Evolutionary conservation across 2,888 invertebrate species (phyloP), one percentile per base, ranked within the genome.

Genomic region (Phragmatobia fuliginosa): DNA sequence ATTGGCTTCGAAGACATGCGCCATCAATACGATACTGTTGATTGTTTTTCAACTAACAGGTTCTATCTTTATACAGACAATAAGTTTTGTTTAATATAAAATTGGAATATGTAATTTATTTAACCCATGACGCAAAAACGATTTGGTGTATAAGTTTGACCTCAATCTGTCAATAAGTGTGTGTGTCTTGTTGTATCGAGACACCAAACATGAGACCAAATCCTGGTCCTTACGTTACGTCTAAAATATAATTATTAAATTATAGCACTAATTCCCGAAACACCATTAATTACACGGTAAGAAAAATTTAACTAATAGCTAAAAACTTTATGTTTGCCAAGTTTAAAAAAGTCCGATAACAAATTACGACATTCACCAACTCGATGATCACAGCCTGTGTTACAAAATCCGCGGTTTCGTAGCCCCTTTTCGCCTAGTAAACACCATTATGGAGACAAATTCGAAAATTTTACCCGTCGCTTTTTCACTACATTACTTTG

Each of bases 401-500:
- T 58, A 62, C 49, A 31, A 28, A 58, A 32, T 66, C 32, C 38
- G 58, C 45, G 62, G 68, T 64, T 56, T 31, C 2, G 45, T 60
- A 45, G 33, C 62, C 32, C 16, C 36, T 58, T 36, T 65, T 67
- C 62, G 61, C 62, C 25, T 60, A 62, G 60, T 66, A 60, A 63
- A 59, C 68, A 36, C 73, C 62, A 74, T 72, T 73, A 74, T 58
- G 21, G 62, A 70, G 79, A 78, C 72, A 70, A 78, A 80, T 81
- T 72, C 70, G 73, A 68, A 77, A 80, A 71, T 75, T 72, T 69
- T 67, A 32, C 41, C 69, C 66, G 68, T 49, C 73, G 72, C 63
- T 72, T 77, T 79, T 79, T 77, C 77, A 73, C 73, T 76, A 68
- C 82, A 81, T 81, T 81, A 75, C 77, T 80, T 77, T 80, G 82